Base-by-base conservation (phyloP, 2,797 vertebrate species). In the Squalus acanthias region DNA sequence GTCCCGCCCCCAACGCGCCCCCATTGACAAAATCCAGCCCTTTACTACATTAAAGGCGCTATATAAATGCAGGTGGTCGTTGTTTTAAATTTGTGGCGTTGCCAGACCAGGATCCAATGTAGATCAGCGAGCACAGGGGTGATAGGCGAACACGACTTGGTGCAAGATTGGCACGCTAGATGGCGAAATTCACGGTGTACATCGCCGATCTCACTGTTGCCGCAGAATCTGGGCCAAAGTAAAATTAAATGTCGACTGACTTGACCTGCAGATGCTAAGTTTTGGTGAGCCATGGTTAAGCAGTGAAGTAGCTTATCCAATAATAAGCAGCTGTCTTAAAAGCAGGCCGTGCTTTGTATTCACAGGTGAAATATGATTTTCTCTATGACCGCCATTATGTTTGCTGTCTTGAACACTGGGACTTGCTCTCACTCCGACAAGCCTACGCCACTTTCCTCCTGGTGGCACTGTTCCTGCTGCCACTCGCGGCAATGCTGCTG, bases 331-430 rank as follows among this genome's bases (percentile, higher is more conserved):
- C 94, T 4, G 26, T 53, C 50, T 87, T 87, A 76, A 53, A 60
- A n/a, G 46, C 72, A 72, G 53, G 50, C n/a, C 22, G 33, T 95
- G 1, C n/a, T 50, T 29, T 65, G 6, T 39, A 0, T 33, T 63
- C 53, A 26, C 96, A 99, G 98, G 98, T 99, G 96, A 99, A 98
- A 96, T 99, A 99, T 0, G 98, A 99, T 97, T 98, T 99, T 97
- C 96, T 98, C 97, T 98, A 98, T 6, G 98, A 98, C 96, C 97
- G 98, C 95, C 98, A 98, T 96, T 98, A 99, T 7, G 98, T 98
- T 74, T 98, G 98, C 97, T 99, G 98, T 76, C 98, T 98, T 97
- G 98, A 99, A 97, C 97, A 97, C 0, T 99, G 98, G 98, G 97
- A 85, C 8, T 98, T 98, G 0, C 94, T 97, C 95, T 96, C 96